Evolutionary conservation across 2,113 vertebrate species (phyloP).

Genomic region (Cygnus atratus): DNA sequence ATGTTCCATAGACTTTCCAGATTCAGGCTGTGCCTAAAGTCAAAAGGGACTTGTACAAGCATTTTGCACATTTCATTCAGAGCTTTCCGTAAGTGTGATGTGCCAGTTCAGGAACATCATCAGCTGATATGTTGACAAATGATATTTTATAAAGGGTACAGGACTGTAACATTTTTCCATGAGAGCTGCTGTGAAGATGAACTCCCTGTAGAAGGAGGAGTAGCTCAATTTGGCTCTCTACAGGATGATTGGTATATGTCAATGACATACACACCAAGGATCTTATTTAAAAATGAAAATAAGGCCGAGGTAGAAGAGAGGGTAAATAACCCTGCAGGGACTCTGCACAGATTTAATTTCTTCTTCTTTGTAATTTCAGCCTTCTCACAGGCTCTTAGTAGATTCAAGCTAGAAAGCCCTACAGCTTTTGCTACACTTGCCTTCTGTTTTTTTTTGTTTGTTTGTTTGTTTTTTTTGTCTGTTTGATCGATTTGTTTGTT

Average conservation of each 20-base stretch:
- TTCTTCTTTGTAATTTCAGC: neutral
- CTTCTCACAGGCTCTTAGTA: neutral
- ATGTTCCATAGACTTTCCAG: neutral
- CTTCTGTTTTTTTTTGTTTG: neutral
- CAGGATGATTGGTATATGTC: neutral
- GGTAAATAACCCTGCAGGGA: neutral
- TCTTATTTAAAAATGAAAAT: neutral
- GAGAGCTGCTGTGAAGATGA: neutral
- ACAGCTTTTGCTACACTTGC: neutral
- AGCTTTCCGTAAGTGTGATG: neutral
- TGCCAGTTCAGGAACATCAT: neutral
- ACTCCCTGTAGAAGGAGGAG: neutral
- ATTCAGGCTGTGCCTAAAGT: neutral
- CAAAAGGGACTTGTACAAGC: neutral
- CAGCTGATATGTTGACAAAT: neutral
- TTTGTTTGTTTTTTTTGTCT: too few species aligned
- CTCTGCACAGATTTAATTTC: neutral
- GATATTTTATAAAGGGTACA: neutral
- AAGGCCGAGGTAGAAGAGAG: neutral
- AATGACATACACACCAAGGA: neutral
- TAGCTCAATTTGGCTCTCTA: neutral
- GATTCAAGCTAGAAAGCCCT: neutral
- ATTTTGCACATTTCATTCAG: neutral
- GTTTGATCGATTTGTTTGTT: too few species aligned
- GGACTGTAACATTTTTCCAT: neutral